Evolutionary conservation across 2,888 invertebrate genomes (phyloP), one percentile per base, ranked within the genome.

Genomic region (Drosophila acutilabella): DNA sequence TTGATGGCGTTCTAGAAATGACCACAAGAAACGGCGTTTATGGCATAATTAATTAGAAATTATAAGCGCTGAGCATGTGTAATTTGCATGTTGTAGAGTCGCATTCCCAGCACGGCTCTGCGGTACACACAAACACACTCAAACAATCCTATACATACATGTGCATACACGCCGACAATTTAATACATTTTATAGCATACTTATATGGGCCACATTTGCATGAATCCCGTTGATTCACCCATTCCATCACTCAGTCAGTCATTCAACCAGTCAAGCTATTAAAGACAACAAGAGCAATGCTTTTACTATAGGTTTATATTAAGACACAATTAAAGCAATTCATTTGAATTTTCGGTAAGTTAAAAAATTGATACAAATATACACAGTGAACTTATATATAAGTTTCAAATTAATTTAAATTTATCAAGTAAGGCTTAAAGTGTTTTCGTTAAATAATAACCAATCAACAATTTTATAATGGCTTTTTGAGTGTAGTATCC

Each of bases 31-130:
- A 69, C 71, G 65, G 71, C 82, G 75, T 74, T 88, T 80, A 72
- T 81, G 71, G 91, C 90, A 90, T 91, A 90, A 90, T 90, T 90
- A 91, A 91, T 90, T 86, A 78, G 82, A 87, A 89, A 90, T 89
- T 89, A 90, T 84, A 87, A 79, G 80, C 77, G 75, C 72, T 68
- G 69, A 71, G 78, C 77, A 75, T 77, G 68, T 79, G 75, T 78
- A 82, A 90, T 89, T 87, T 89, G 84, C 86, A 90, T 89, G 60
- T 58, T 44, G 72, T 47, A 38, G 30, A 64, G 47, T 30, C 18
- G 59, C 71, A 64, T 18, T 50, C 36, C 20, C 16, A 57, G 54
- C 42, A 10, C 56, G 52, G 51, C 58, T 62, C 53, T 60, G 38
- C 40, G 23, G 18, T 18, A 14, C 23, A 44, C 52, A 52, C 58